phyloP scores from a whole-genome alignment of 2,113 vertebrate genomes.

The Coregonus clupeaformis region DNA sequence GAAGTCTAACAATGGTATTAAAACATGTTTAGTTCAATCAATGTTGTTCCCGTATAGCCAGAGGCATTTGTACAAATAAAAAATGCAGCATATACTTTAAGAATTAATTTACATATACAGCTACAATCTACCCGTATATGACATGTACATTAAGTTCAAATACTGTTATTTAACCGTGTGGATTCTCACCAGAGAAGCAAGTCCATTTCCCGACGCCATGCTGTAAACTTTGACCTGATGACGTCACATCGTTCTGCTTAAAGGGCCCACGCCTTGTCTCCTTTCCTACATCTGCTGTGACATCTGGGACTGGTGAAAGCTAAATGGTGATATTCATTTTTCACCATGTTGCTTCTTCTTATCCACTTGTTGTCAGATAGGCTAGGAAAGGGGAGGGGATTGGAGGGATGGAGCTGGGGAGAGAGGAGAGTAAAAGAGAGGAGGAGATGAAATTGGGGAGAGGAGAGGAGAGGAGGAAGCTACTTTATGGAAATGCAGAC shows the following conservation, averaged over 20 bases:
- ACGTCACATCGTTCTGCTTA: slow-evolving; percentile 37
- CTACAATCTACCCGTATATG: background rate
- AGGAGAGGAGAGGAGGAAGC: background rate
- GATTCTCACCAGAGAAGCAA: slow-evolving; percentile 66
- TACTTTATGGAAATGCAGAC: slow-evolving; percentile 18
- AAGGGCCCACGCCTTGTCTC: slow-evolving; percentile 3
- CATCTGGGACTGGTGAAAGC: background rate
- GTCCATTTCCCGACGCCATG: slow-evolving; percentile 60
- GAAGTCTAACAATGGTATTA: no score
- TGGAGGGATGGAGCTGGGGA: slow-evolving; percentile 26
- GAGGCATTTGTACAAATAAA: no score
- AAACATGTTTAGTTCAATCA: no score
- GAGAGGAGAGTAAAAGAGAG: background rate
- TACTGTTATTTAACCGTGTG: background rate
- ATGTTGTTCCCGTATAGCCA: no score
- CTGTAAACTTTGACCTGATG: slow-evolving; percentile 3
- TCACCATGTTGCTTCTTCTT: no score
- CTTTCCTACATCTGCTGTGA: background rate
- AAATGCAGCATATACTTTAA: background rate
- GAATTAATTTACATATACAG: background rate
- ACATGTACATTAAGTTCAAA: background rate
- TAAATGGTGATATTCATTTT: no score
- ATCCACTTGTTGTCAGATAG: no score
- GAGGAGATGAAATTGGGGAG: no score
- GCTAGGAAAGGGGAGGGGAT: background rate